Percentiles rank a stretch among this genome's conserved stretches.
Conservation (phyloP, 2,888 invertebrate species). For the Spisula solida region DNA sequence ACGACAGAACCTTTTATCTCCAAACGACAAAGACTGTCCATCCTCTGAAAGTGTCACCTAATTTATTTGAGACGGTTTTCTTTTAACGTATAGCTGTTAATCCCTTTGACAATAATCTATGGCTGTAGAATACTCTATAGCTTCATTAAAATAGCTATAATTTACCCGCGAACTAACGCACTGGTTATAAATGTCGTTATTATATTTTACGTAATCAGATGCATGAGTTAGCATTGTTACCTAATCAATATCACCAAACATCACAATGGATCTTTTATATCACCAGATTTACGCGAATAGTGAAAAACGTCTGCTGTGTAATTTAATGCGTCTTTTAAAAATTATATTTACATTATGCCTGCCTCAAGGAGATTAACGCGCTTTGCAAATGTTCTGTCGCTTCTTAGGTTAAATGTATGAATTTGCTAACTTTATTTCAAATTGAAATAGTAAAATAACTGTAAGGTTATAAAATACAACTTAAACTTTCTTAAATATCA, state of each 20-base stretch:
- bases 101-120: not conserved
- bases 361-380: not conserved
- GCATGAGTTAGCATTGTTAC: not conserved
- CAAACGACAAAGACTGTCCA: not conserved
- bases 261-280: not conserved
- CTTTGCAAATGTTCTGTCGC: too few relatives aligned
- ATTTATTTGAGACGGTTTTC: not conserved
- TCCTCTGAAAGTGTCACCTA: not conserved
- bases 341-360: not conserved
- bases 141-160: constrained; percentile 2
- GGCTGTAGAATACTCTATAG: not conserved
- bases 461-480: too few relatives aligned
- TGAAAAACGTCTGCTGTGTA: not conserved
- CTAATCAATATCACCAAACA: not conserved
- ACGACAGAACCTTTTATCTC: not conserved
- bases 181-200: not conserved
- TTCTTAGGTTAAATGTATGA: too few relatives aligned
- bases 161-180: not conserved
- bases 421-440: too few relatives aligned
- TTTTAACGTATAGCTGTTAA: not conserved
- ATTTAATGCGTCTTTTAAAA: not conserved
- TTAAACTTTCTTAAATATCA: too few relatives aligned
- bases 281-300: not conserved
- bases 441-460: too few relatives aligned
- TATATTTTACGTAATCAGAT: not conserved